Conservation (phyloP, 2,113 vertebrate species). For the Crocuta crocuta region DNA sequence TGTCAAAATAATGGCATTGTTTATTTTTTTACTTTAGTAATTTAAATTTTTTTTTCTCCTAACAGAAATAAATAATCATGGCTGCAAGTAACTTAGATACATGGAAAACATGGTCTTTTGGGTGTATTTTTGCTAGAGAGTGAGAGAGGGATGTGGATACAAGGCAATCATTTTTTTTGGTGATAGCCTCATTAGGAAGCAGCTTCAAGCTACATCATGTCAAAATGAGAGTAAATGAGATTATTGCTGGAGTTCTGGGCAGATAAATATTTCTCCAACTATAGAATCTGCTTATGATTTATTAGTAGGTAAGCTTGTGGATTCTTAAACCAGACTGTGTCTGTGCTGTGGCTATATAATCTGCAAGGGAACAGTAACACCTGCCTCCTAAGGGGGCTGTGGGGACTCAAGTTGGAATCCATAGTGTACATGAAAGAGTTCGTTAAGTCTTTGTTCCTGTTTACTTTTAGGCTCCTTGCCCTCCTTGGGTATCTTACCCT, state of each 20-base stretch:
- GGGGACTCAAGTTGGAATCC: not conserved
- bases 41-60: not conserved
- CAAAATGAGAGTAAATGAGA: not conserved
- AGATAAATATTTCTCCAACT: not conserved
- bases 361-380: not conserved
- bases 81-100: not conserved
- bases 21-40: not conserved
- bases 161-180: not conserved
- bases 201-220: not conserved
- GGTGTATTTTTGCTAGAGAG: constrained; percentile 1
- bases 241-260: not conserved
- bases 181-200: not conserved
- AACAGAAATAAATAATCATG: constrained; percentile 5
- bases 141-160: not conserved
- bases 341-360: not conserved
- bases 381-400: not conserved
- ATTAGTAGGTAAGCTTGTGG: not conserved
- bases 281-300: not conserved
- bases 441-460: not conserved
- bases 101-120: not conserved
- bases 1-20: constrained; percentile 36
- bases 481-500: not conserved
- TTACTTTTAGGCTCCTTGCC: not conserved
- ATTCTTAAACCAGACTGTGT: not conserved
- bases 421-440: not conserved